phyloP scores from a whole-genome alignment of 2,888 invertebrate genomes.

The Cactoblastis cactorum region DNA sequence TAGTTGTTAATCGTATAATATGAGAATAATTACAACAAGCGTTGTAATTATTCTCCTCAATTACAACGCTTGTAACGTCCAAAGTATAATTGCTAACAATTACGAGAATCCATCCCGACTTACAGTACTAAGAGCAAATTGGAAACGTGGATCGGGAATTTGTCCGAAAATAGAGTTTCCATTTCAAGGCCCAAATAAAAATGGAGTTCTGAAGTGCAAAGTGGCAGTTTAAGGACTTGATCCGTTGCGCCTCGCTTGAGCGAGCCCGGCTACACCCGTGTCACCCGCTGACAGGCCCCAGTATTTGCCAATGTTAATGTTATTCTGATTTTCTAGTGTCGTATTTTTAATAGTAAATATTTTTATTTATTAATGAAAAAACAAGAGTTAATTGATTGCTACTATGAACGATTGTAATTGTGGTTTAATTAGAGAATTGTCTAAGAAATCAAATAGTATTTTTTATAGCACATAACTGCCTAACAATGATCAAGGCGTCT shows the following conservation, averaged over 20 bases:
- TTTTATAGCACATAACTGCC: too few species aligned
- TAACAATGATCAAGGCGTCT: too few species aligned
- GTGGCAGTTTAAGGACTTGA: constrained; percentile 11
- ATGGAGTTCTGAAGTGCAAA: constrained; percentile 4
- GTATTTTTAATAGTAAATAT: background rate
- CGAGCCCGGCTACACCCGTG: background rate
- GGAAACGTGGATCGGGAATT: constrained; percentile 1
- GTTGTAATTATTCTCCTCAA: background rate
- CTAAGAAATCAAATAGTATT: too few species aligned
- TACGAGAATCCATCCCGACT: background rate
- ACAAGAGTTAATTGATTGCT: too few species aligned
- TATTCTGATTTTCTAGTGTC: background rate
- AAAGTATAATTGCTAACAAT: constrained; percentile 8
- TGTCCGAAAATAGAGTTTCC: background rate
- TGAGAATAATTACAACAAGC: too few species aligned
- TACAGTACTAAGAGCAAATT: constrained; percentile 3
- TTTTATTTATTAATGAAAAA: too few species aligned
- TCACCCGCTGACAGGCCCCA: background rate
- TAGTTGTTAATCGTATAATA: background rate
- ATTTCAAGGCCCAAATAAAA: constrained; percentile 2
- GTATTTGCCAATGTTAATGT: background rate
- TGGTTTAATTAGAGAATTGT: too few species aligned
- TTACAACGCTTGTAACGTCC: background rate
- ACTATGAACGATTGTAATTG: too few species aligned
- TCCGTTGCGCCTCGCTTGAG: background rate